Evolutionary conservation across 1,140 invertebrate species (phyloP), one percentile per base, ranked within the genome.

Genomic region (Bilobella aurantiaca): DNA sequence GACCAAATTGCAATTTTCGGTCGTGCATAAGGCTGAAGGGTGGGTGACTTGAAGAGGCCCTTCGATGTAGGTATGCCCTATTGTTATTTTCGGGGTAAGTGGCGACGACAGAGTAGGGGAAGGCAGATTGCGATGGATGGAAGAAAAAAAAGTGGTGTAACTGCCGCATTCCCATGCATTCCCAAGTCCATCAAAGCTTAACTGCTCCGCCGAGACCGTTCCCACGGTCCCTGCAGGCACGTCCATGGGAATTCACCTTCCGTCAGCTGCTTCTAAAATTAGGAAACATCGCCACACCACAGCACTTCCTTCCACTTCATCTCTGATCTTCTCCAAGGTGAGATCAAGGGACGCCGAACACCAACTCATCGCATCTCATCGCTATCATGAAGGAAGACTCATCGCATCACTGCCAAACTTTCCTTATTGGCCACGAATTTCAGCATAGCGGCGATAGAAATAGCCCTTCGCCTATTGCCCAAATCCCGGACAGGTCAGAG

Each of bases 211-310:
- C n/a, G n/a, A n/a, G n/a, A n/a, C n/a, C n/a, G n/a, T 53, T 53
- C 49, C 49, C 49, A 53, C 49, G 49, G 49, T 5, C 25, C 49
- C 37, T n/a, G n/a, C n/a, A n/a, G 34, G 34, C 49, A n/a, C n/a
- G n/a, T 53, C 49, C 49, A 53, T 53, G 49, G 49, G 49, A 53
- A 53, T 53, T 53, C 21, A 53, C 49, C 49, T 53, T 53, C 49
- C 12, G 23, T 53, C 49, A 53, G 49, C 49, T 53, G 49, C 49
- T 53, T 53, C 49, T 53, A 53, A 53, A 16, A 16, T 53, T 53
- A 23, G 49, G 49, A 3, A 53, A 53, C 14, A 53, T 16, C 49
- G 25, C 14, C 12, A 53, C 23, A 16, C 49, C 49, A 5, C 14
- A 53, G 49, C 14, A 53, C 14, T 3, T 5, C 14, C 49, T 8